A percentile compares a stretch with the other conserved stretches of the same genome.
Evolutionary conservation across 2,888 invertebrate species (phyloP).

Genomic region (Malthinus flaveolus): DNA sequence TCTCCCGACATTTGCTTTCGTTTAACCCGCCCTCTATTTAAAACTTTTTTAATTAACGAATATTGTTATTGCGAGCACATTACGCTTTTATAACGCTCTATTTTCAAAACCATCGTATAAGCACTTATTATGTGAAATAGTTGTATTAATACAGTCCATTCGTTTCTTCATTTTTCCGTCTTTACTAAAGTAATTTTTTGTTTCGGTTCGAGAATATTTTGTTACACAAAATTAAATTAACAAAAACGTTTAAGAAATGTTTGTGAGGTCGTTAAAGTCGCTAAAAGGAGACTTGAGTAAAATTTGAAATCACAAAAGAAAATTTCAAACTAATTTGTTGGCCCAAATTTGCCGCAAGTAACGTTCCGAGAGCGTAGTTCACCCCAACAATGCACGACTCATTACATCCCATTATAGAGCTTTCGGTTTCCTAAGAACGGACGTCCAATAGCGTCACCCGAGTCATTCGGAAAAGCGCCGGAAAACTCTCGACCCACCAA

Average conservation of each 20-base stretch:
- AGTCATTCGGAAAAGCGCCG: conserved; percentile 26
- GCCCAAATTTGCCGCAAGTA: conserved; percentile 32
- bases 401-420: conserved; percentile 30
- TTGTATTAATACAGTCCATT: too few species aligned
- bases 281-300: conserved; percentile 20
- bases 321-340: conserved; percentile 31
- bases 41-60: conserved; percentile 25
- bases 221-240: background rate
- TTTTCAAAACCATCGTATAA: conserved; percentile 4
- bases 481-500: conserved; percentile 24
- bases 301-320: conserved; percentile 29
- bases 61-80: conserved; percentile 12
- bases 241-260: background rate
- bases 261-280: conserved; percentile 4
- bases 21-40: conserved; percentile 11
- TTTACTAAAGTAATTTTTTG: too few species aligned
- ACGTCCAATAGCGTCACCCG: conserved; percentile 27
- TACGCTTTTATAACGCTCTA: conserved; percentile 2
- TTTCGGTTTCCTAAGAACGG: conserved; percentile 28
- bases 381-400: conserved; percentile 32
- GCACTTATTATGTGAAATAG: too few species aligned
- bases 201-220: background rate
- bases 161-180: too few species aligned
- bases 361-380: conserved; percentile 30
- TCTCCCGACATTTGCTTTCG: conserved; percentile 10